phyloP scores from a whole-genome alignment of 2,888 invertebrate genomes.

The Acanthosepion pharaonis region DNA sequence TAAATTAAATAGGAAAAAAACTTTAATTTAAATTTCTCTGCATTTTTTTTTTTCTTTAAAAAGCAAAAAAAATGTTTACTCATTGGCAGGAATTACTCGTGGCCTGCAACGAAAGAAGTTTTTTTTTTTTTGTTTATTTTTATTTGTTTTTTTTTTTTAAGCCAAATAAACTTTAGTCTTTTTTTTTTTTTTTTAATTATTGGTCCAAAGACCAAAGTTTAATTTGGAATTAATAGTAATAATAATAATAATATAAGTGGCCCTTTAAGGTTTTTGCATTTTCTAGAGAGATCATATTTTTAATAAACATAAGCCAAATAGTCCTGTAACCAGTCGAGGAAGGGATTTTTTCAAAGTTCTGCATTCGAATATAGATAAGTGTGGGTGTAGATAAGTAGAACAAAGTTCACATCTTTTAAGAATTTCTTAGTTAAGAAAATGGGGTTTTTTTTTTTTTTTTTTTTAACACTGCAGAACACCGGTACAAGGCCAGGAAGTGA shows the following conservation, averaged over 20 bases:
- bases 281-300: slow-evolving; percentile 14
- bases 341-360: slow-evolving; percentile 33
- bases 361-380: background rate
- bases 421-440: no score
- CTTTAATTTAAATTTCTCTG: background rate
- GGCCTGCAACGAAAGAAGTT: background rate
- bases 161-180: background rate
- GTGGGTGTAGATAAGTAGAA: background rate
- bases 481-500: background rate
- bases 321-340: background rate
- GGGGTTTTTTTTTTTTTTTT: background rate
- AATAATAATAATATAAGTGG: background rate
- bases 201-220: background rate
- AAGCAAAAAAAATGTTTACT: background rate
- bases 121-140: no score
- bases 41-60: background rate
- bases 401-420: no score
- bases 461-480: background rate
- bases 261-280: slow-evolving; percentile 25
- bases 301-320: background rate
- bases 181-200: background rate
- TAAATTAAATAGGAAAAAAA: background rate
- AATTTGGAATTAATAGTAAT: background rate
- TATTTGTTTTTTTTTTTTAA: background rate
- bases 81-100: background rate